These are phyloP conservation scores for Parambassis ranga DNA, from an alignment of 2,797 vertebrate genomes.

Conservation along the genomic window DNA sequence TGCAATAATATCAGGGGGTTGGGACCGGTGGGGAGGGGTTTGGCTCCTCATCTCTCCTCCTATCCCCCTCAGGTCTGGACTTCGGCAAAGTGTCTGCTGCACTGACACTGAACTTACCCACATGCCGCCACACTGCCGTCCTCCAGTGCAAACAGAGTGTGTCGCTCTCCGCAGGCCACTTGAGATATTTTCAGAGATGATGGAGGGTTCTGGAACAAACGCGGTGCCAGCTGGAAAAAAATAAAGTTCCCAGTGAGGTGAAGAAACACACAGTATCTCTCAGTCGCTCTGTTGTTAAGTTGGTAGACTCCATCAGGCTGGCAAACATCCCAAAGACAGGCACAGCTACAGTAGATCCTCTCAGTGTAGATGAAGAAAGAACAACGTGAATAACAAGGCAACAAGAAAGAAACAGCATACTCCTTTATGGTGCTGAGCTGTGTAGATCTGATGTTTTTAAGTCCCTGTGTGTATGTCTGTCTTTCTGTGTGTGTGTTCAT, in stretches of 20 bases:
- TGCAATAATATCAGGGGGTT: conserved; percentile 49
- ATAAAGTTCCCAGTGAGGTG: conserved; percentile 68
- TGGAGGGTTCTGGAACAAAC: conserved; percentile 77
- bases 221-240: conserved; percentile 70
- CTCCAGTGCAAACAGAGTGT: conserved; percentile 73
- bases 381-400: conserved; percentile 65
- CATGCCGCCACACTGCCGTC: conserved; percentile 77
- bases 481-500: conserved; percentile 79
- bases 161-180: conserved; percentile 80
- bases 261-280: conserved; percentile 63
- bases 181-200: conserved; percentile 78
- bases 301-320: conserved; percentile 73
- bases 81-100: conserved; percentile 42
- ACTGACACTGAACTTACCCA: conserved; percentile 85
- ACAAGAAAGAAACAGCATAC: conserved; percentile 73
- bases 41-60: conserved; percentile 55
- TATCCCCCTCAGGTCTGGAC: conserved; percentile 37
- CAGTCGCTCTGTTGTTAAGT: conserved; percentile 57
- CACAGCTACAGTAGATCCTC: conserved; percentile 65
- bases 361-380: conserved; percentile 71
- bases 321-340: conserved; percentile 57
- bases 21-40: conserved; percentile 57
- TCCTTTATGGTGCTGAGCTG: conserved; percentile 82
- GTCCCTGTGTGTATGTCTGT: conserved; percentile 78
- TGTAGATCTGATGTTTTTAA: conserved; percentile 75